Conservation (phyloP, 2,113 vertebrate genomes). For the Cryptomyrus ogoouensis region DNA sequence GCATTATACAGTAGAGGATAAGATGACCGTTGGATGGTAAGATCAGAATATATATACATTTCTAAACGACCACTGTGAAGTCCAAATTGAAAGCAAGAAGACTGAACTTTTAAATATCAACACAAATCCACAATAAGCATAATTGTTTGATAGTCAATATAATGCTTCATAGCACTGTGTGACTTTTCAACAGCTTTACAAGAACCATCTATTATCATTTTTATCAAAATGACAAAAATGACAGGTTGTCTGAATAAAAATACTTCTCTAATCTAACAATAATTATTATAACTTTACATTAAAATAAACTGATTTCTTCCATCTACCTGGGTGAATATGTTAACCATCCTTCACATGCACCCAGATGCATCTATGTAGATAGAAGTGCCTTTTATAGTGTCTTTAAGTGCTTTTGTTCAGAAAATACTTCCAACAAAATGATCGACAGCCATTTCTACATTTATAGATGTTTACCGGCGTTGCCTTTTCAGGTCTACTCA, state of each 20-base stretch:
- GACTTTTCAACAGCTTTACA: neutral
- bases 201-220: neutral
- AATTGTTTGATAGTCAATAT: neutral
- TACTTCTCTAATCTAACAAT: neutral
- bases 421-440: neutral
- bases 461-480: neutral
- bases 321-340: neutral
- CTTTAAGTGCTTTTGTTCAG: neutral
- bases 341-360: neutral
- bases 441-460: neutral
- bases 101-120: neutral
- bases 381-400: neutral
- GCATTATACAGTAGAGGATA: neutral
- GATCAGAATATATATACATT: neutral
- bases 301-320: neutral
- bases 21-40: neutral
- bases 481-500: neutral
- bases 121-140: neutral
- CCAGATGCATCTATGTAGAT: neutral
- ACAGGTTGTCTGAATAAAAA: neutral
- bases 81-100: neutral
- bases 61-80: neutral
- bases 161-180: neutral
- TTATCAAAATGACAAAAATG: neutral
- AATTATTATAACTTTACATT: neutral